Conservation (phyloP, 2,797 vertebrate species). For the Triplophysa yarkandensis region DNA sequence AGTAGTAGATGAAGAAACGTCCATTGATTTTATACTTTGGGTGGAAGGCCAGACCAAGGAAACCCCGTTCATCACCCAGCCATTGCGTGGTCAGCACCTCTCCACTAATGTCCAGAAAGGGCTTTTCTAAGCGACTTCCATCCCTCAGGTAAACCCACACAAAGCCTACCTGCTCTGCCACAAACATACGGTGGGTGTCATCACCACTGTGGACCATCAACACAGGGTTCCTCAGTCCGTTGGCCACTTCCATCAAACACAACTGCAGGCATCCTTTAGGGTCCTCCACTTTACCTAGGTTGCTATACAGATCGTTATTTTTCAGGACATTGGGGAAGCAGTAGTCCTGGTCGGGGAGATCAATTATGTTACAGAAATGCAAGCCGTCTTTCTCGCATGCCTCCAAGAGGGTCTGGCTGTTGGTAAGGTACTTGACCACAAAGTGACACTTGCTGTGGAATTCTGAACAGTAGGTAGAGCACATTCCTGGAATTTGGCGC, state of each 20-base stretch:
- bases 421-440: slow-evolving; percentile 73
- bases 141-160: slow-evolving; percentile 82
- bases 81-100: slow-evolving; percentile 78
- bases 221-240: slow-evolving; percentile 80
- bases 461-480: slow-evolving; percentile 77
- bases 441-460: slow-evolving; percentile 77
- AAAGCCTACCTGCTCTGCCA: slow-evolving; percentile 83
- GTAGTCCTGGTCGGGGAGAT: slow-evolving; percentile 80
- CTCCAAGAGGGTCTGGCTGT: slow-evolving; percentile 67
- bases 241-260: slow-evolving; percentile 83
- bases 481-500: slow-evolving; percentile 80
- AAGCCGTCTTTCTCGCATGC: slow-evolving; percentile 60
- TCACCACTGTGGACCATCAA: slow-evolving; percentile 80
- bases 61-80: slow-evolving; percentile 85
- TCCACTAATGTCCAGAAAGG: slow-evolving; percentile 82
- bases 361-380: slow-evolving; percentile 76
- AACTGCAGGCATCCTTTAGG: slow-evolving; percentile 74
- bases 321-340: slow-evolving; percentile 78
- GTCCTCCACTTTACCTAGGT: background rate
- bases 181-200: slow-evolving; percentile 77
- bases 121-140: slow-evolving; percentile 78
- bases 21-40: slow-evolving; percentile 76
- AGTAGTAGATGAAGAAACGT: slow-evolving; percentile 87
- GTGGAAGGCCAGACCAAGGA: slow-evolving; percentile 86
- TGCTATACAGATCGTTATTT: background rate